A percentile compares a stretch with the other conserved stretches of the same genome.
Evolutionary conservation across 2,113 vertebrate genomes (phyloP).

Genomic region (Aegithalos caudatus): DNA sequence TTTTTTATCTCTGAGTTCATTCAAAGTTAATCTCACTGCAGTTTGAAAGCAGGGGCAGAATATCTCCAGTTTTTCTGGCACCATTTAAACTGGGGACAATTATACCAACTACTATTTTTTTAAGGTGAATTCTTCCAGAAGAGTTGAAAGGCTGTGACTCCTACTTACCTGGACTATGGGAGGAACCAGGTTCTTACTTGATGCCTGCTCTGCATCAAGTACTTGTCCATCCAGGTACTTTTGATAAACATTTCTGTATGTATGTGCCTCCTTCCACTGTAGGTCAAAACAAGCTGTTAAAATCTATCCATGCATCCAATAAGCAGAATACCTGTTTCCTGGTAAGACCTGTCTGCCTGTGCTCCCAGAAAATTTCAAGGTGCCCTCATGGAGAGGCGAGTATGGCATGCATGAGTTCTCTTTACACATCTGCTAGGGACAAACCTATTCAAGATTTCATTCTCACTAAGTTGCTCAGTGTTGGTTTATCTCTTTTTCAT

Average conservation of each 20-base stretch:
- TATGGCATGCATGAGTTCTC: accelerated
- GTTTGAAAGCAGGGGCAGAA: not conserved
- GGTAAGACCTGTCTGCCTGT: not conserved
- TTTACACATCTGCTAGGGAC: not conserved
- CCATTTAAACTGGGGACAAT: not conserved
- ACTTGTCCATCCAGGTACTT: not conserved
- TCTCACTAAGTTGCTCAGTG: not conserved
- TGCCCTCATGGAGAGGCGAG: not conserved
- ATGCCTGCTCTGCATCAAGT: not conserved
- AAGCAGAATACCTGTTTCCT: not conserved
- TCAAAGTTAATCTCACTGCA: not conserved
- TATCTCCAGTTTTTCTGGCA: not conserved
- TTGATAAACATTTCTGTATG: not conserved
- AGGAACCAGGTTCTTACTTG: not conserved
- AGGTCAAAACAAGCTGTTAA: not conserved
- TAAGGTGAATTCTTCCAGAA: not conserved
- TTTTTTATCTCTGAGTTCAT: not conserved
- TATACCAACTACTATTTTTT: not conserved
- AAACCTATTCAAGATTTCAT: not conserved
- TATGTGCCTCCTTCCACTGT: not conserved
- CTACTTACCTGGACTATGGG: not conserved
- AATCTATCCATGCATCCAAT: not conserved
- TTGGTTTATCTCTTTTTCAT: not conserved
- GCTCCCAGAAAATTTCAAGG: not conserved
- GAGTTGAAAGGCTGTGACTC: accelerated